These are phyloP conservation scores for Synanthedon vespiformis DNA, from an alignment of 2,888 invertebrate genomes.

Conservation along the genomic window DNA sequence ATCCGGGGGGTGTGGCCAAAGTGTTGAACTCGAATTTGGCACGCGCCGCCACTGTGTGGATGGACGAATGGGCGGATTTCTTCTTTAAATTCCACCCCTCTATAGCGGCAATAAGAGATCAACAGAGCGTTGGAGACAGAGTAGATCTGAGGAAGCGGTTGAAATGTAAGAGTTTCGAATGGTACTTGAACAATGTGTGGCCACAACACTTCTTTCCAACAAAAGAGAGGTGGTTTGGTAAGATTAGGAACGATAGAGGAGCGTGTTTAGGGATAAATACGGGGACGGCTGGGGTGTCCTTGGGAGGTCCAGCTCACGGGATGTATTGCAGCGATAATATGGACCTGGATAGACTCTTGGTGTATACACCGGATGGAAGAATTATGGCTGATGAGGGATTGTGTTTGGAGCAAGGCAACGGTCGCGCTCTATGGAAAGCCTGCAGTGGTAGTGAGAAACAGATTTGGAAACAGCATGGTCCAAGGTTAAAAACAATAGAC, in stretches of 20 bases:
- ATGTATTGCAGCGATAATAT: conserved; percentile 73
- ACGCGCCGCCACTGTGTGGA: conserved; percentile 95
- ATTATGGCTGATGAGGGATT: conserved; percentile 91
- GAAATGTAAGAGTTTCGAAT: conserved; percentile 87
- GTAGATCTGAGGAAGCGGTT: conserved; percentile 77
- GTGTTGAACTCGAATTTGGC: conserved; percentile 92
- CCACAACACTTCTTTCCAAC: conserved; percentile 96
- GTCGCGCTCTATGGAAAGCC: conserved; percentile 77
- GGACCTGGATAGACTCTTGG: conserved; percentile 76
- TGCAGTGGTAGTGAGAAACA: conserved; percentile 77
- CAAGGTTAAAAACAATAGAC: conserved; percentile 39
- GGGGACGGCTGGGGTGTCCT: conserved; percentile 67
- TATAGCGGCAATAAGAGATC: conserved; percentile 67
- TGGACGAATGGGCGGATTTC: conserved; percentile 97
- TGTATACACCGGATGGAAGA: conserved; percentile 76
- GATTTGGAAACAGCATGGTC: conserved; percentile 74
- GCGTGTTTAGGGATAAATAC: conserved; percentile 49
- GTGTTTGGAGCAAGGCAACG: conserved; percentile 80
- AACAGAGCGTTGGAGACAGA: conserved; percentile 74
- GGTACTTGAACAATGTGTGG: conserved; percentile 96
- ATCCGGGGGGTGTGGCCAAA: conserved; percentile 90
- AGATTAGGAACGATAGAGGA: conserved; percentile 72
- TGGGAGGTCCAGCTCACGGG: conserved; percentile 77
- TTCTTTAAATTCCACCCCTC: conserved; percentile 88
- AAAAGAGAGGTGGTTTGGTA: conserved; percentile 88